Conservation (phyloP, 2,888 invertebrate genomes). For the Cephus rjabovi region DNA sequence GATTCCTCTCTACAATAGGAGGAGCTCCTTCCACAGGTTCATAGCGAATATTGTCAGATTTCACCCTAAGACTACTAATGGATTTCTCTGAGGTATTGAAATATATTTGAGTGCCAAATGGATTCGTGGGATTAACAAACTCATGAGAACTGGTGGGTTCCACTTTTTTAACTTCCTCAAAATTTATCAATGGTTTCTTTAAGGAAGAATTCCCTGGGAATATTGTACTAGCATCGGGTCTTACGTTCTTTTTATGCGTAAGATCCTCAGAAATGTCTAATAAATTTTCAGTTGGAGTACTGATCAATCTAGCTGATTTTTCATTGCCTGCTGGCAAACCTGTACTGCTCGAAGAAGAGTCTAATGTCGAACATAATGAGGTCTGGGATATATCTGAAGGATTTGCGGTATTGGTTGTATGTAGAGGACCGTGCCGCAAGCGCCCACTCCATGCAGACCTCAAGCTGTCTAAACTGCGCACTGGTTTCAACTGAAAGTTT, state of each 20-base stretch:
- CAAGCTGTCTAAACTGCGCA: slow-evolving; percentile 73
- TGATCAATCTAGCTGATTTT: background rate
- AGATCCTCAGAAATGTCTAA: background rate
- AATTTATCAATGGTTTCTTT: background rate
- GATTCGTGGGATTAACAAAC: slow-evolving; percentile 39
- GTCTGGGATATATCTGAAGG: slow-evolving; percentile 34
- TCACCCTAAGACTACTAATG: background rate
- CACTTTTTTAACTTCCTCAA: background rate
- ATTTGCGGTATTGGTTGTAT: slow-evolving; percentile 47
- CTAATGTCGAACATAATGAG: slow-evolving; percentile 23
- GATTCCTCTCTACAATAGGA: background rate
- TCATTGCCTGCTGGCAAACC: background rate
- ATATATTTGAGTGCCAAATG: slow-evolving; percentile 20
- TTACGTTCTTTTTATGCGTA: background rate
- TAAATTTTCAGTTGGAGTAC: background rate
- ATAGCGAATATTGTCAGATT: background rate
- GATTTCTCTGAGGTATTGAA: background rate
- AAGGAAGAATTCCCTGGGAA: background rate
- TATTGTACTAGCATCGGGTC: background rate
- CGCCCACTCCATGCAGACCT: slow-evolving; percentile 63
- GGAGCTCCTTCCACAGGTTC: background rate
- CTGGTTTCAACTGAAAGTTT: slow-evolving; percentile 72
- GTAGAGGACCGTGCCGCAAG: slow-evolving; percentile 59
- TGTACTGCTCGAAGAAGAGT: slow-evolving; percentile 15
- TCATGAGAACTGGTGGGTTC: slow-evolving; percentile 1